A percentile compares a stretch with the other conserved stretches of the same genome.
These are phyloP conservation scores for Ormyrus rosae DNA, from an alignment of 2,888 invertebrate genomes.

Conservation along the genomic window DNA sequence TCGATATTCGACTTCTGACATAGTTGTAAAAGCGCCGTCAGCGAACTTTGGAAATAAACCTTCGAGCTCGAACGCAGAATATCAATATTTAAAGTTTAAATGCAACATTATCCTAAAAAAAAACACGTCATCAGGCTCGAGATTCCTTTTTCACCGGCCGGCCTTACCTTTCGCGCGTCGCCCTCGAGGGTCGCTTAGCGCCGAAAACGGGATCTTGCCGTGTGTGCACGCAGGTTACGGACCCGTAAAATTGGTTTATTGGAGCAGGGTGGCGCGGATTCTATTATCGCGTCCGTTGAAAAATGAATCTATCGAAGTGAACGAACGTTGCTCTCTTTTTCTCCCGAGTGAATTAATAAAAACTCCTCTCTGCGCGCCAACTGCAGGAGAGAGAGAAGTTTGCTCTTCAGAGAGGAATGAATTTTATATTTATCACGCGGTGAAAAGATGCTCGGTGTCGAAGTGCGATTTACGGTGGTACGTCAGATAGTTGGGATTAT, in stretches of 20 bases:
- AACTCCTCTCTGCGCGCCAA: neutral
- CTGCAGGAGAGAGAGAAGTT: conserved; percentile 35
- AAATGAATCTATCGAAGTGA: conserved; percentile 22
- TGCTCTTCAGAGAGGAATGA: conserved; percentile 47
- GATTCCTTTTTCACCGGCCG: too few species aligned
- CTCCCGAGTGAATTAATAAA: conserved; percentile 31
- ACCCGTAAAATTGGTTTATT: conserved; percentile 40
- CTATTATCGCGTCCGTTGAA: conserved; percentile 35
- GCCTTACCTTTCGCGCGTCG: too few species aligned
- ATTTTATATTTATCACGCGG: conserved; percentile 49
- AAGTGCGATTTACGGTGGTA: neutral
- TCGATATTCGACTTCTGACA: too few species aligned
- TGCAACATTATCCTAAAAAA: too few species aligned
- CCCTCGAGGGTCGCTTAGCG: too few species aligned
- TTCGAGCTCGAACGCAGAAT: too few species aligned
- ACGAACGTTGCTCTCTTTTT: neutral
- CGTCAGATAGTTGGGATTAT: too few species aligned
- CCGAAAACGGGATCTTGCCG: too few species aligned
- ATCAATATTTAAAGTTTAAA: too few species aligned
- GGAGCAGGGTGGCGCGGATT: conserved; percentile 4
- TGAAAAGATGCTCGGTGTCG: neutral
- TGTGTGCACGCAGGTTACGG: conserved; percentile 10
- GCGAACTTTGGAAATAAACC: too few species aligned
- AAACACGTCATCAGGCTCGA: too few species aligned
- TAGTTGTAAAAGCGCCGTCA: too few species aligned